Base-by-base conservation (phyloP, 2,888 invertebrate species). In the Dichetophora obliterata region DNA sequence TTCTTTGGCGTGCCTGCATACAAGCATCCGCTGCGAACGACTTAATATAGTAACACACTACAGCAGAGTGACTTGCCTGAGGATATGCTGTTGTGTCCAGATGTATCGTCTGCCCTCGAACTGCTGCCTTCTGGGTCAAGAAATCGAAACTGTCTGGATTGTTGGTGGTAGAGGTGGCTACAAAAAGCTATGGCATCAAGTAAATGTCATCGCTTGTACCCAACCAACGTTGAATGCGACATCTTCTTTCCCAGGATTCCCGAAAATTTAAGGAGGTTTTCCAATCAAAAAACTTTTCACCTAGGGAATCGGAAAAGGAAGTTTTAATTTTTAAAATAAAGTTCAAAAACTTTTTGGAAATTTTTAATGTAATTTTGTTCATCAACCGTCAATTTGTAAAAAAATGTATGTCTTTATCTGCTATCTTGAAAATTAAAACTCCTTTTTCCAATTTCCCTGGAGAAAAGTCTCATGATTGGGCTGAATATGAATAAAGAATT, bases 1-100 rank as follows among this genome's bases (percentile, higher is more conserved):
- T 99, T 97, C 95, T 95, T 97, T 79, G 95, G 95, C 19, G 95
- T 99, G 79, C 99, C 99, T 0, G 88, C 90, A 27, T 95, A 94
- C 83, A 95, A 92, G 84, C 91, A 94, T 70, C 99, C 99, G 0
- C 88, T 99, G 34, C 80, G 90, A 92, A 9, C 91, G 99, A 80
- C 89, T 98, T 11, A 99, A 99, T 88, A 92, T 98, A 80, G 95
- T 14, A 91, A 90, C 74, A 92, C 91, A 48, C 87, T 90, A 0
- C 87, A 89, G 2, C 83, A 83, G 0, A 80, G 82, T 0, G 86
- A 91, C 86, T 89, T 91, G 0, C 91, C 92, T 0, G 89, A 91
- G 24, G 91, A 91, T 78, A 94, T 93, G 0, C 86, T 94, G 34
- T 90, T 92, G 0, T 93, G 92, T 66, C 88, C 91, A 22, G 92